Evolutionary conservation across 2,113 vertebrate genomes (phyloP).

Genomic region (Pampusana beccarii): DNA sequence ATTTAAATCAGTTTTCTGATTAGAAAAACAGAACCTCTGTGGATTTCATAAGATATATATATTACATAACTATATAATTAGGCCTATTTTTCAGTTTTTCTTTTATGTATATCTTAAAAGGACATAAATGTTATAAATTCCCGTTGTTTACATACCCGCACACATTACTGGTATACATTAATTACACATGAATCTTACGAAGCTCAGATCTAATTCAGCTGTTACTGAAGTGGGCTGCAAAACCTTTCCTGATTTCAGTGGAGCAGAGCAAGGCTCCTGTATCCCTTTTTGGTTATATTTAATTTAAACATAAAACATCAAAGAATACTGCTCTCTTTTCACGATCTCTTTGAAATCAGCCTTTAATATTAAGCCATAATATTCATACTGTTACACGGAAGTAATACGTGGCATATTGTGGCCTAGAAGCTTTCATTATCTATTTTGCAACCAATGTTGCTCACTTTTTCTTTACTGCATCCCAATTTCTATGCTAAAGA

Average conservation of each 20-base stretch:
- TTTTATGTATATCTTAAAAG: slow-evolving; percentile 6
- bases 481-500: background rate
- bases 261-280: background rate
- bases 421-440: background rate
- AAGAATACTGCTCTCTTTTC: background rate
- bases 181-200: background rate
- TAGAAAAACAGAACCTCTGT: background rate
- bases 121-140: background rate
- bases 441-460: background rate
- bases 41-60: background rate
- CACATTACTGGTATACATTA: background rate
- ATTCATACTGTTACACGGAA: background rate
- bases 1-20: background rate
- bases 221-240: background rate
- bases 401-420: background rate
- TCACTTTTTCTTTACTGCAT: background rate
- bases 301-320: slow-evolving; percentile 42
- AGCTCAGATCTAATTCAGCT: background rate
- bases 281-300: background rate
- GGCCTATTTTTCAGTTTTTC: background rate
- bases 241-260: background rate
- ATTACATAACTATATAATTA: background rate
- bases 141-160: background rate
- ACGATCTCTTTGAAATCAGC: slow-evolving; percentile 31
- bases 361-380: background rate